Evolutionary conservation across 2,797 vertebrate genomes (phyloP).

Genomic region (Phalanger gymnotis): DNA sequence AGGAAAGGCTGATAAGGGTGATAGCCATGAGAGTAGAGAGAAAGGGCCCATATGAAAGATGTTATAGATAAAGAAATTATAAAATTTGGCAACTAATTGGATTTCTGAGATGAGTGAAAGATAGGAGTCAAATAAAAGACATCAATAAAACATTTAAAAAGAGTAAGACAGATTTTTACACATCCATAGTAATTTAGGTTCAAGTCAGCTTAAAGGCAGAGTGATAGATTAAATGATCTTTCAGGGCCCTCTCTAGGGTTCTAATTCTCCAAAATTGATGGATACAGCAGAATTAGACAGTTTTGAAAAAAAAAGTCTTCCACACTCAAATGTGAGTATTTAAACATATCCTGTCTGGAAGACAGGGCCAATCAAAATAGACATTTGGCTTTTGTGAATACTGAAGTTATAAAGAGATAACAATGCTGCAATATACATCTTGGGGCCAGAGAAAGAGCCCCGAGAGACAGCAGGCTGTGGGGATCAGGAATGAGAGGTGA

Average conservation of each 20-base stretch:
- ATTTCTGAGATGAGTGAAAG: not conserved
- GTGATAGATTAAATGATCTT: not conserved
- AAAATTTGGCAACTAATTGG: not conserved
- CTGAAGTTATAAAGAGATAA: not conserved
- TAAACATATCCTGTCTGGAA: not conserved
- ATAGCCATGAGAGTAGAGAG: not conserved
- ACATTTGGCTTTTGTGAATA: not conserved
- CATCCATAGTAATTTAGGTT: not conserved
- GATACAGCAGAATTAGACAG: not conserved
- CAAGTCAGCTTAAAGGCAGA: not conserved
- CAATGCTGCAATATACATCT: not conserved
- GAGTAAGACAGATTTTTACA: not conserved
- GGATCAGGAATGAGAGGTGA: not conserved
- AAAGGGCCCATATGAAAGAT: not conserved
- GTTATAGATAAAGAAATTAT: not conserved
- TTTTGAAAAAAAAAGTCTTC: not conserved
- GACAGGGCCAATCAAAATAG: not conserved
- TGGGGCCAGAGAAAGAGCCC: not conserved
- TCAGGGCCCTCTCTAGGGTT: not conserved
- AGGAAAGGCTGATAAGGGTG: not conserved
- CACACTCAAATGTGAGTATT: not conserved
- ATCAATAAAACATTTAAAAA: not conserved
- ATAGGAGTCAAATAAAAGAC: not conserved
- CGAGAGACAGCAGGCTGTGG: not conserved
- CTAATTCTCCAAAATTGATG: not conserved